phyloP scores from a whole-genome alignment of 2,888 invertebrate genomes.

The Panzeria rudis region DNA sequence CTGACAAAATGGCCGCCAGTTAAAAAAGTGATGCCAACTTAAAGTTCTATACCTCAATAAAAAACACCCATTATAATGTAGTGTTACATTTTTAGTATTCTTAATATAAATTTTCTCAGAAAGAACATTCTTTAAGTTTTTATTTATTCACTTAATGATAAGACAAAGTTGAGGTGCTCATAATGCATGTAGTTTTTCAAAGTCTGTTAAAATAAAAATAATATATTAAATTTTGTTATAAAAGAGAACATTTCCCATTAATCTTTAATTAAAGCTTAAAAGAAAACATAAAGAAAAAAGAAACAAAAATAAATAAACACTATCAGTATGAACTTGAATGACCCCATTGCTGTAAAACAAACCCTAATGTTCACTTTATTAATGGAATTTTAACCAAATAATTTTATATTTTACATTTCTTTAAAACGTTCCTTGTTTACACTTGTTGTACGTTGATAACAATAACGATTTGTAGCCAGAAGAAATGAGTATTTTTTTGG shows the following conservation, averaged over 20 bases:
- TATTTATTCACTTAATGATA: constrained; percentile 34
- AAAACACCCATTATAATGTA: no score
- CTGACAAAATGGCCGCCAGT: no score
- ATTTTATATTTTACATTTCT: constrained; percentile 25
- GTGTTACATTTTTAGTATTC: neutral
- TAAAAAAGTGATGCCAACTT: no score
- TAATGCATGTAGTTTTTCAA: constrained; percentile 10
- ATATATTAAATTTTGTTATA: constrained; percentile 6
- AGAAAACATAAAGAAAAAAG: constrained; percentile 7
- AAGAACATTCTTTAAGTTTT: constrained; percentile 6
- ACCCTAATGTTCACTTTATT: constrained; percentile 9
- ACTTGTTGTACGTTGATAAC: constrained; percentile 55
- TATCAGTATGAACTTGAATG: constrained; percentile 56
- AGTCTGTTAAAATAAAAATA: neutral
- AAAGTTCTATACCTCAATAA: no score
- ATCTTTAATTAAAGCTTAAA: constrained; percentile 50
- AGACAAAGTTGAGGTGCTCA: constrained; percentile 11
- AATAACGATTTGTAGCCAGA: constrained; percentile 21
- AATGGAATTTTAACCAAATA: constrained; percentile 17
- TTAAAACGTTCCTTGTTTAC: constrained; percentile 52
- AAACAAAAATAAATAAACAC: constrained; percentile 24
- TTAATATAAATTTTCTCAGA: neutral
- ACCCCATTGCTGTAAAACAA: constrained; percentile 26
- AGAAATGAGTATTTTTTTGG: constrained; percentile 12
- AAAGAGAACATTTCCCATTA: constrained; percentile 46